Evolutionary conservation across 2,888 invertebrate species (phyloP).

Genomic region (Amiota minor): DNA sequence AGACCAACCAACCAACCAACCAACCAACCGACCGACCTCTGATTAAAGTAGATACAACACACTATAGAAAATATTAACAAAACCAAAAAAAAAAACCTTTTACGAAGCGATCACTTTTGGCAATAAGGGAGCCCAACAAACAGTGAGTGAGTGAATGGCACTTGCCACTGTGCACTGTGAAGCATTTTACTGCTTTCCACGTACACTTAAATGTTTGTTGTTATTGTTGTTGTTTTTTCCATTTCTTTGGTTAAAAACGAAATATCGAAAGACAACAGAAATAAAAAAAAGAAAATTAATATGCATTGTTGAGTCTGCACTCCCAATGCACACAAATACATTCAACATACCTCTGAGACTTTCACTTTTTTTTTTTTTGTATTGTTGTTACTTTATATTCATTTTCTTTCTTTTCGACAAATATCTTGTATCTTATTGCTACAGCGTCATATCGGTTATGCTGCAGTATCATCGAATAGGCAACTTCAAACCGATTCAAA

Average conservation of each 20-base stretch:
- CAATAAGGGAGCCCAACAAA: too few species aligned
- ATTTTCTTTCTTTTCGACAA: background rate
- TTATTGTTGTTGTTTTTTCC: background rate
- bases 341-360: background rate
- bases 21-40: too few species aligned
- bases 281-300: slow-evolving; percentile 11
- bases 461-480: background rate
- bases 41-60: too few species aligned
- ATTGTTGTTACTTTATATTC: background rate
- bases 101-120: too few species aligned
- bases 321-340: slow-evolving; percentile 3
- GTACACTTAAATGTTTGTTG: background rate
- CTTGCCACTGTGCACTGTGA: background rate
- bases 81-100: background rate
- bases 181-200: background rate
- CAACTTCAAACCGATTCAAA: background rate
- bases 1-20: too few species aligned
- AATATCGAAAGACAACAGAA: background rate
- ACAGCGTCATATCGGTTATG: background rate
- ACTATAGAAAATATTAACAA: background rate
- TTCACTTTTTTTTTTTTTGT: slow-evolving; percentile 18
- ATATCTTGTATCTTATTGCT: background rate
- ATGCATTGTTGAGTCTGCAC: slow-evolving; percentile 15
- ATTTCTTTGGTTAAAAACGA: background rate
- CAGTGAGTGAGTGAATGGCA: too few species aligned